These are phyloP conservation scores for Orchesellides sinensis DNA, from an alignment of 2,888 invertebrate species.

Conservation along the genomic window DNA sequence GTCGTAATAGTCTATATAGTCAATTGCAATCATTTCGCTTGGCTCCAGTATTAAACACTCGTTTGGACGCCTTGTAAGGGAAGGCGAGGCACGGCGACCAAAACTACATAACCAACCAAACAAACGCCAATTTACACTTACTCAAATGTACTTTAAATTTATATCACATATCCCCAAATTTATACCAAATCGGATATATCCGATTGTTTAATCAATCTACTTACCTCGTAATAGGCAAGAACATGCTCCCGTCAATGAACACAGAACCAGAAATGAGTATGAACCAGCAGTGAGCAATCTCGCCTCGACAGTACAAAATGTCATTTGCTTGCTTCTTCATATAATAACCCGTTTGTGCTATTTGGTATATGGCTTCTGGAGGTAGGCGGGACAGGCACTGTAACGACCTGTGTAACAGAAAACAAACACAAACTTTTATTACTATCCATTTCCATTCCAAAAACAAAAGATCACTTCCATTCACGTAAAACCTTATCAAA, in stretches of 20 bases:
- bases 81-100: slow-evolving; percentile 87
- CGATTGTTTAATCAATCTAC: no score
- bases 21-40: slow-evolving; percentile 85
- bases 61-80: slow-evolving; percentile 84
- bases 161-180: no score
- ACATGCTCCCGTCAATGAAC: slow-evolving; percentile 91
- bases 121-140: background rate
- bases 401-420: slow-evolving; percentile 61
- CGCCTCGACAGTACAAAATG: slow-evolving; percentile 83
- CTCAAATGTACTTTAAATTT: no score
- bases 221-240: slow-evolving; percentile 82
- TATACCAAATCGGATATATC: no score
- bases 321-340: slow-evolving; percentile 71
- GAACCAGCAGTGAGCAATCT: slow-evolving; percentile 89
- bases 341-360: slow-evolving; percentile 56
- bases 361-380: slow-evolving; percentile 54
- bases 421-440: no score
- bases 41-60: slow-evolving; percentile 91
- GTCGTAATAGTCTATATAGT: slow-evolving; percentile 66
- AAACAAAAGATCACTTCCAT: no score
- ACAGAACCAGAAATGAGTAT: slow-evolving; percentile 89
- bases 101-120: slow-evolving; percentile 80
- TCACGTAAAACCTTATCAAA: no score
- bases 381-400: slow-evolving; percentile 66
- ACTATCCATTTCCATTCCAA: no score